Conservation (phyloP, 2,797 vertebrate species). For the Paguma larvata region DNA sequence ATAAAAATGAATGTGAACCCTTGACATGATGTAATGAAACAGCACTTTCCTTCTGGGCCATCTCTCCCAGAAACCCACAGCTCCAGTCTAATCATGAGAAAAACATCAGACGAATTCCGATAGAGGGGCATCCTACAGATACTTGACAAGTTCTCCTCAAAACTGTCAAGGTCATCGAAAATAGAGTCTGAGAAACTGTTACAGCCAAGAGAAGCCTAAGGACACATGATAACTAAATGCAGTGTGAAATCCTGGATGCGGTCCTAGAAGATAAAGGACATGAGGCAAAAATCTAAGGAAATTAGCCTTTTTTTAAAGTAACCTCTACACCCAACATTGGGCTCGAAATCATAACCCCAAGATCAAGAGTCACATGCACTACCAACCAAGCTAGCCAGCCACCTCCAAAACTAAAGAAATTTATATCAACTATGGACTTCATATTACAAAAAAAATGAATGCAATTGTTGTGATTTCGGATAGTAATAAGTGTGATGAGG, state of each 20-base stretch:
- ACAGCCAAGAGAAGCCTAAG: neutral
- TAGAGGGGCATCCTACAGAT: neutral
- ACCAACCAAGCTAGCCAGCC: neutral
- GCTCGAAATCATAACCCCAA: neutral
- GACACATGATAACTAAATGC: neutral
- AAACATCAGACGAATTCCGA: neutral
- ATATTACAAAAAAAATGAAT: neutral
- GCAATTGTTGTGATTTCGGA: neutral
- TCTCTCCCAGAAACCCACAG: neutral
- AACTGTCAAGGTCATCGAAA: conserved; percentile 4
- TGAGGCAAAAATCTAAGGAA: neutral
- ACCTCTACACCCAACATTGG: neutral
- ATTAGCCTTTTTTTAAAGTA: neutral
- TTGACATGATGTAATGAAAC: neutral
- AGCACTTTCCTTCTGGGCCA: neutral
- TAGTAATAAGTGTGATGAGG: neutral
- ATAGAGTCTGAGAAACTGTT: neutral
- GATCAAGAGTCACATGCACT: neutral
- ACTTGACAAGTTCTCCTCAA: neutral
- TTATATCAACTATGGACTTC: neutral
- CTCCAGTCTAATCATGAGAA: neutral
- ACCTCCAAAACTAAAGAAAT: neutral
- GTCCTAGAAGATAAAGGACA: neutral
- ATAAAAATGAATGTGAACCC: neutral
- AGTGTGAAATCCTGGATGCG: neutral